These are phyloP conservation scores for Crocuta crocuta DNA, from an alignment of 2,113 vertebrate species.

Conservation along the genomic window DNA sequence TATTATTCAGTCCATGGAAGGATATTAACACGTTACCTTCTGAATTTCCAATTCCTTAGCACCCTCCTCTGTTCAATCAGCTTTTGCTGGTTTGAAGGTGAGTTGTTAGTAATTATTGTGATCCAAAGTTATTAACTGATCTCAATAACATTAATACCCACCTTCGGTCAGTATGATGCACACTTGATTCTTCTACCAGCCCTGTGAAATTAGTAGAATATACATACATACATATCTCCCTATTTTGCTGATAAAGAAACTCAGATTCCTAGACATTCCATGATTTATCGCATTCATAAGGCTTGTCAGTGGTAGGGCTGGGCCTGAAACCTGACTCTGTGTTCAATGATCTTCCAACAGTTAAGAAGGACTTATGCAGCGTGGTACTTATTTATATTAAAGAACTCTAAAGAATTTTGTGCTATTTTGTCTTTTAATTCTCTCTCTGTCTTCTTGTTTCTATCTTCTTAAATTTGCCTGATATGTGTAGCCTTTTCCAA, in stretches of 20 bases:
- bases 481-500: not conserved
- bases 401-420: not conserved
- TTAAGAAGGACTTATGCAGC: slow-evolving; percentile 23
- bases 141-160: not conserved
- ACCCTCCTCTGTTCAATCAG: not conserved
- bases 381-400: slow-evolving; percentile 28
- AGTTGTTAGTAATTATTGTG: slow-evolving; percentile 12
- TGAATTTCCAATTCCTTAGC: not conserved
- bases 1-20: not conserved
- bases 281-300: not conserved
- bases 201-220: not conserved
- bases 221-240: not conserved
- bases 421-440: slow-evolving; percentile 46
- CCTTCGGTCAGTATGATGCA: not conserved
- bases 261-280: not conserved
- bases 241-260: not conserved
- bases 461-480: not conserved
- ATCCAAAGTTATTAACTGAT: slow-evolving; percentile 10
- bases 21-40: not conserved
- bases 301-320: not conserved
- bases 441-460: not conserved
- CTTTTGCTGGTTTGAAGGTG: not conserved
- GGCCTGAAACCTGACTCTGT: not conserved
- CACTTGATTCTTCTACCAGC: not conserved
- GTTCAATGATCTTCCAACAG: not conserved